Conservation (phyloP, 1,140 invertebrate species). For the Habropoda laboriosa region DNA sequence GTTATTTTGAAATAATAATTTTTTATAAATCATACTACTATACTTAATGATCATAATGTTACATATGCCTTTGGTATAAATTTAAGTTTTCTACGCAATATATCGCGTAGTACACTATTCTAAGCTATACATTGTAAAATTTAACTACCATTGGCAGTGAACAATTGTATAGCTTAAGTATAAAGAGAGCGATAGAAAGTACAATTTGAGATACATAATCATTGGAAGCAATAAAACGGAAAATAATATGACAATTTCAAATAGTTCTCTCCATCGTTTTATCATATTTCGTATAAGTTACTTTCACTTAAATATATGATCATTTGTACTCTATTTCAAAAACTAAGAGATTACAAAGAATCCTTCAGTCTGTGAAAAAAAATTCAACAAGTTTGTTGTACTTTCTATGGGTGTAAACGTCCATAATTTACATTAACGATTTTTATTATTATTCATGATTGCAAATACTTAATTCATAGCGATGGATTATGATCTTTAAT, state of each 20-base stretch:
- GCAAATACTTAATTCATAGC: background rate
- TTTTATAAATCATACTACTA: constrained; percentile 46
- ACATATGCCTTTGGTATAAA: constrained; percentile 58
- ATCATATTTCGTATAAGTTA: background rate
- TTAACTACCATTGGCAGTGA: background rate
- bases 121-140: constrained; percentile 24
- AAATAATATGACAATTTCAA: constrained; percentile 6
- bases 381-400: constrained; percentile 25
- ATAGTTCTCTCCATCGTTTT: background rate
- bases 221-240: constrained; percentile 17
- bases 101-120: no score
- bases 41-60: constrained; percentile 30
- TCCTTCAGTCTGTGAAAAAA: constrained; percentile 2
- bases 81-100: constrained; percentile 44
- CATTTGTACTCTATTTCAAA: constrained; percentile 23
- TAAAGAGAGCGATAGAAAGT: constrained; percentile 43
- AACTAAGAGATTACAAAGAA: constrained; percentile 25
- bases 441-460: background rate
- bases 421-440: background rate
- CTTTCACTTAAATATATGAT: constrained; percentile 7
- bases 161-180: constrained; percentile 24
- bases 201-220: background rate
- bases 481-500: background rate
- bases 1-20: constrained; percentile 7
- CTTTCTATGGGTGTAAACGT: constrained; percentile 9